These are phyloP conservation scores for Barnardius zonarius DNA, from an alignment of 2,113 vertebrate species.

Conservation along the genomic window DNA sequence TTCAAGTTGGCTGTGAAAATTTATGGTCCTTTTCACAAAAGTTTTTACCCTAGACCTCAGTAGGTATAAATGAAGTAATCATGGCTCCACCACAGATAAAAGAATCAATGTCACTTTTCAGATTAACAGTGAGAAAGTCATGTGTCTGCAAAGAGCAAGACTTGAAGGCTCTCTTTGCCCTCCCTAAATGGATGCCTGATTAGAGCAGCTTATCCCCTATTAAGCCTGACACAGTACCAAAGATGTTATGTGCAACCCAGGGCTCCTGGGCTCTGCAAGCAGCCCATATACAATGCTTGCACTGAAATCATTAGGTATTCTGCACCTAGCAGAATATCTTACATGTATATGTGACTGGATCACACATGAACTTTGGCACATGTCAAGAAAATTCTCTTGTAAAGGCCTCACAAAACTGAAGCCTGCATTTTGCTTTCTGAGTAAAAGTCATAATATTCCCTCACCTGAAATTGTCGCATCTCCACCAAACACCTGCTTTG, in stretches of 20 bases:
- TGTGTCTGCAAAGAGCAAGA: neutral
- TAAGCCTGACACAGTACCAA: neutral
- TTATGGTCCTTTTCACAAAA: neutral
- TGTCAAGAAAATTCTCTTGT: neutral
- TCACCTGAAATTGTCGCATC: neutral
- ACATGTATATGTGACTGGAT: neutral
- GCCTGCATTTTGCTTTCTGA: neutral
- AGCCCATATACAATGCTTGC: neutral
- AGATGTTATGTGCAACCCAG: rapidly evolving
- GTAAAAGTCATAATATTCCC: neutral
- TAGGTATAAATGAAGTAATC: neutral
- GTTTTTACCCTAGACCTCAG: neutral
- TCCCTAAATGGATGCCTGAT: neutral
- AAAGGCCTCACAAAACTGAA: neutral
- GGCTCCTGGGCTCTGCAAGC: neutral
- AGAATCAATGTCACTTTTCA: neutral
- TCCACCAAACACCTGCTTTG: neutral
- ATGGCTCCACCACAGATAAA: neutral
- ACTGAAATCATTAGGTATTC: neutral
- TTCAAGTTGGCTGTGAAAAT: neutral
- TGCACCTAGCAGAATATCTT: neutral
- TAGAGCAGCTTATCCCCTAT: neutral
- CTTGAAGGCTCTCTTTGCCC: neutral
- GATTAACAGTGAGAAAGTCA: neutral
- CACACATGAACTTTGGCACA: neutral